A percentile compares a stretch with the other conserved stretches of the same genome.
These are phyloP conservation scores for Amiota mariae DNA, from an alignment of 2,888 invertebrate species.

Conservation along the genomic window DNA sequence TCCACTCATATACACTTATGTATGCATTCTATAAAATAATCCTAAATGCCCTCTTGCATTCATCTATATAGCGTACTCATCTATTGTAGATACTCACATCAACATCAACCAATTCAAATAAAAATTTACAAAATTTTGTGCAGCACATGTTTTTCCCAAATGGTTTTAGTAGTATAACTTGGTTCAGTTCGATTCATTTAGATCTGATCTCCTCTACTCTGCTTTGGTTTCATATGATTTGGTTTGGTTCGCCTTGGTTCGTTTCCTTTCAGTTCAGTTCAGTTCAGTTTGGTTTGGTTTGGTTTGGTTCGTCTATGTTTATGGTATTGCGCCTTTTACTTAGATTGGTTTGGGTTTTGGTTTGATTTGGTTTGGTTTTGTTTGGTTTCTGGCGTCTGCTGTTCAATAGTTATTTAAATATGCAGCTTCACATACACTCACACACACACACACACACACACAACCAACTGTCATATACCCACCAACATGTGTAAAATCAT, in stretches of 20 bases:
- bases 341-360: background rate
- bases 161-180: slow-evolving; percentile 3
- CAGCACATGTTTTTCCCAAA: slow-evolving; percentile 18
- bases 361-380: background rate
- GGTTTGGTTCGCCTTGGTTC: background rate
- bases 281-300: background rate
- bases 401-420: slow-evolving; percentile 21
- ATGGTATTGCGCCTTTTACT: background rate
- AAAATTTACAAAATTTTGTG: slow-evolving; percentile 25
- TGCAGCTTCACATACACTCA: slow-evolving; percentile 4
- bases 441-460: slow-evolving; percentile 1
- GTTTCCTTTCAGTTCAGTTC: too few species aligned
- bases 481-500: background rate
- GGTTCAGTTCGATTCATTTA: slow-evolving; percentile 11
- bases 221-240: background rate
- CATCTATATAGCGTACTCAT: background rate
- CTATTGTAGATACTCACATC: too few species aligned
- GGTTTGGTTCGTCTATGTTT: background rate
- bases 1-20: background rate
- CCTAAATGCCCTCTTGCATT: slow-evolving; percentile 6
- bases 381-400: slow-evolving; percentile 3
- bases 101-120: slow-evolving; percentile 19
- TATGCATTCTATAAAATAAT: background rate
- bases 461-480: background rate
- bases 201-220: background rate